Conservation (phyloP, 2,797 vertebrate genomes). For the Dallia pectoralis region DNA sequence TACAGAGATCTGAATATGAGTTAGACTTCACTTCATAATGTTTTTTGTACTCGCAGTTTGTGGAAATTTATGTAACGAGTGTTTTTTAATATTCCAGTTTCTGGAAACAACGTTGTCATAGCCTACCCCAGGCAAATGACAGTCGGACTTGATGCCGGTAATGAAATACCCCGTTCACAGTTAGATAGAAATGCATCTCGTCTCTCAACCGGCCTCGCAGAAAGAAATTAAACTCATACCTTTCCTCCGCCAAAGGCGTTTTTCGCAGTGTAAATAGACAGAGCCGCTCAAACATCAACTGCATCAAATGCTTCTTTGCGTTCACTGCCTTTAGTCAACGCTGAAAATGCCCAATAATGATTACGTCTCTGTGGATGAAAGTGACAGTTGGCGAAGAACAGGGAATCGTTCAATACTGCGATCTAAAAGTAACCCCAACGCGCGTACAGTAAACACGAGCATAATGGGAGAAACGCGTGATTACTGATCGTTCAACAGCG, state of each 20-base stretch:
- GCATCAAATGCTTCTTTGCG: slow-evolving; percentile 52
- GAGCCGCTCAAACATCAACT: slow-evolving; percentile 37
- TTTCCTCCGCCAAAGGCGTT: slow-evolving; percentile 21
- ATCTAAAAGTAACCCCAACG: slow-evolving; percentile 74
- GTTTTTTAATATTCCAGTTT: slow-evolving; percentile 22
- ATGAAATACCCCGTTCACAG: slow-evolving; percentile 7
- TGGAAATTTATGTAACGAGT: slow-evolving; percentile 1
- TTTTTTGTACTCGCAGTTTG: slow-evolving; percentile 6
- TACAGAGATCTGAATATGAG: slow-evolving; percentile 6
- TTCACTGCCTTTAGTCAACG: slow-evolving; percentile 58
- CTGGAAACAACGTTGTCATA: slow-evolving; percentile 21
- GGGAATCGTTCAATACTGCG: slow-evolving; percentile 62
- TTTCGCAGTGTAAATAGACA: slow-evolving; percentile 39
- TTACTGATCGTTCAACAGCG: slow-evolving; percentile 69
- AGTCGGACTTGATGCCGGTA: neutral
- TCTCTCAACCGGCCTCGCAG: neutral
- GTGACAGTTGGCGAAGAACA: slow-evolving; percentile 38
- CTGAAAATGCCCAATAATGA: slow-evolving; percentile 70
- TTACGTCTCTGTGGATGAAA: slow-evolving; percentile 57
- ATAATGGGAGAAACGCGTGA: slow-evolving; percentile 67
- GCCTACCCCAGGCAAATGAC: slow-evolving; percentile 2
- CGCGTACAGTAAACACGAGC: slow-evolving; percentile 71
- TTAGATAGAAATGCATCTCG: slow-evolving; percentile 2
- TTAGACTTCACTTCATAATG: slow-evolving; percentile 9
- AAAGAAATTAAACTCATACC: too few relatives aligned